A percentile compares a stretch with the other conserved stretches of the same genome.
Conservation (phyloP, 2,113 vertebrate species). For the Empidonax traillii region DNA sequence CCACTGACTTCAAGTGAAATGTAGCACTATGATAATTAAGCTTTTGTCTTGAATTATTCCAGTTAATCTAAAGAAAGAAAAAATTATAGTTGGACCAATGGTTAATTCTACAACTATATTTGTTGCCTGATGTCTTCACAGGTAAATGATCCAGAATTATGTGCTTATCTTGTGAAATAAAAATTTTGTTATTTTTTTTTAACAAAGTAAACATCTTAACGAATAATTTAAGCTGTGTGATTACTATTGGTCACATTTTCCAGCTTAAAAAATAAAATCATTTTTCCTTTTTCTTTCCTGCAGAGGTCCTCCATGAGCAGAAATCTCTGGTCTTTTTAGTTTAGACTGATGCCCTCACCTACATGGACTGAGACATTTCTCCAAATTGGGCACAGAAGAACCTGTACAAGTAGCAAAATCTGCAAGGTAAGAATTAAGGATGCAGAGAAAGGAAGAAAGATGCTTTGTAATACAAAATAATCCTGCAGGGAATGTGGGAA, state of each 20-base stretch:
- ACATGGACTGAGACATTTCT: not conserved
- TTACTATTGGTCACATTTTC: not conserved
- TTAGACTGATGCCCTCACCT: not conserved
- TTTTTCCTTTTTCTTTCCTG: not conserved
- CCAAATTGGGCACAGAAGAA: not conserved
- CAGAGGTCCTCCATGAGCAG: not conserved
- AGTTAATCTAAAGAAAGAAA: not conserved
- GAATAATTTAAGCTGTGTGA: not conserved
- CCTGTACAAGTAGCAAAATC: not conserved
- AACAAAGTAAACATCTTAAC: not conserved
- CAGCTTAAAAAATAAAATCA: not conserved
- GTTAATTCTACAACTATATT: not conserved
- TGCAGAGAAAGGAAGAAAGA: not conserved
- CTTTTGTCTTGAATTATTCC: not conserved
- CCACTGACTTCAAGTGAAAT: not conserved
- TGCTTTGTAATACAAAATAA: not conserved
- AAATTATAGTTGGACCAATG: not conserved
- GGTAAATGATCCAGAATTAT: not conserved
- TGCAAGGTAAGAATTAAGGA: not conserved
- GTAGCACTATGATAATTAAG: not conserved
- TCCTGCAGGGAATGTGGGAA: not conserved
- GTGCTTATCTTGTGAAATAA: not conserved
- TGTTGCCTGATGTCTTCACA: not conserved
- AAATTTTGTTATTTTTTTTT: not conserved
- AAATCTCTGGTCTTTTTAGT: not conserved